phyloP scores from a whole-genome alignment of 2,113 vertebrate species.

The Diadophis punctatus region DNA sequence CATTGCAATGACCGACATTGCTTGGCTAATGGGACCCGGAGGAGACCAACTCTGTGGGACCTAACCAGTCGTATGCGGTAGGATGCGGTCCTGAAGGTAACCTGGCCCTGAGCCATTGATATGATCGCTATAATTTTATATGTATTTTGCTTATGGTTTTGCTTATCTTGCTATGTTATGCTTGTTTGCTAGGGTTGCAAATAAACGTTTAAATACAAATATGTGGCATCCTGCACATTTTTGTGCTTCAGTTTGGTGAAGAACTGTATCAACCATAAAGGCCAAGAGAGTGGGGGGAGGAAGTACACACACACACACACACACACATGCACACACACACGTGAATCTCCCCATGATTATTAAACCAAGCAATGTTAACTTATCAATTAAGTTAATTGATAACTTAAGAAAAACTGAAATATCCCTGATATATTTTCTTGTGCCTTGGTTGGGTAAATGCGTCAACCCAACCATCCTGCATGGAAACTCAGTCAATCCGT shows the following conservation, averaged over 20 bases:
- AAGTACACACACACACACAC: no score
- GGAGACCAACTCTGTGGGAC: no score
- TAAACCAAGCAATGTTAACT: neutral
- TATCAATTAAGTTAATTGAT: neutral
- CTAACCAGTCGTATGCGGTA: no score
- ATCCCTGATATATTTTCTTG: neutral
- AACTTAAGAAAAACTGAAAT: neutral
- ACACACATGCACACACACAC: neutral
- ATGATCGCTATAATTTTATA: no score
- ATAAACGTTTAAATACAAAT: neutral
- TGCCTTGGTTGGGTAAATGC: accelerated
- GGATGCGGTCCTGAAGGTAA: no score
- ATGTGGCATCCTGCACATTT: neutral
- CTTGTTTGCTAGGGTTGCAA: neutral
- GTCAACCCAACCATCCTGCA: accelerated
- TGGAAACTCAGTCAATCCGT: neutral
- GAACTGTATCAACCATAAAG: neutral
- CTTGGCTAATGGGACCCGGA: no score
- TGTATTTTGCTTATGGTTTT: neutral
- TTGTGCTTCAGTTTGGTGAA: neutral
- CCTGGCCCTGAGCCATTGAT: no score
- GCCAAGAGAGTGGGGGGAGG: neutral
- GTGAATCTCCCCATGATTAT: neutral
- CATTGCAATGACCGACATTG: no score
- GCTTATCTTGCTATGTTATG: no score